Conservation (phyloP, 2,113 vertebrate species). For the Gasterosteus aculeatus region DNA sequence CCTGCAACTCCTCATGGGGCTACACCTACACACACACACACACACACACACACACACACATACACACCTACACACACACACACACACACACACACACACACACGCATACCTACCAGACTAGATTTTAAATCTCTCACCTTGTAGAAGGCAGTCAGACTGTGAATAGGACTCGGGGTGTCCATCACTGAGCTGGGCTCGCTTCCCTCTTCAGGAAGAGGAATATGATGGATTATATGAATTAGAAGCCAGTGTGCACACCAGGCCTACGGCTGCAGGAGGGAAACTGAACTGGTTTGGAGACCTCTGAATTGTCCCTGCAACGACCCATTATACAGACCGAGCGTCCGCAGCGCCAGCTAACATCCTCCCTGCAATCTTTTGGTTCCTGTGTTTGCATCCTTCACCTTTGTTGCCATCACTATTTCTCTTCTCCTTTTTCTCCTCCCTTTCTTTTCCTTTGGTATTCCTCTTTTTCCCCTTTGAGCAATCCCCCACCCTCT, state of each 20-base stretch:
- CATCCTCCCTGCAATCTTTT: conserved; percentile 24
- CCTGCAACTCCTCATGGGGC: conserved; percentile 57
- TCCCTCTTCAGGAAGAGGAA: conserved; percentile 66
- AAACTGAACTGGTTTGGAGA: conserved; percentile 57
- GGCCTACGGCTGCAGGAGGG: conserved; percentile 61
- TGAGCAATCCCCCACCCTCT: conserved; percentile 44
- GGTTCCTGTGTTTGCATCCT: conserved; percentile 24
- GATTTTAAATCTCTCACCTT: conserved; percentile 67
- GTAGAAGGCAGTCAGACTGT: conserved; percentile 49
- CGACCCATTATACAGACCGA: conserved; percentile 65
- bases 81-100: conserved; percentile 20
- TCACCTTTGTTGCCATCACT: conserved; percentile 45
- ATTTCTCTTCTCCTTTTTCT: conserved; percentile 35
- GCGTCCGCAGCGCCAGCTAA: conserved; percentile 37
- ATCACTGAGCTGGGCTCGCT: conserved; percentile 52
- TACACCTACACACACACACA: conserved; percentile 52
- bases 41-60: conserved; percentile 39
- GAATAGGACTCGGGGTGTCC: conserved; percentile 56
- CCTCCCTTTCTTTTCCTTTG: conserved; percentile 29
- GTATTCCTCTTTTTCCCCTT: conserved; percentile 24
- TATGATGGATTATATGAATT: conserved; percentile 80
- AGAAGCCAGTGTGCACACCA: conserved; percentile 63
- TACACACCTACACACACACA: conserved; percentile 31
- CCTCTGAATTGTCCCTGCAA: conserved; percentile 65
- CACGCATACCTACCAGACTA: conserved; percentile 41